These are phyloP conservation scores for Basileuterus tristriatus DNA, from an alignment of 2,797 vertebrate species.

Conservation along the genomic window DNA sequence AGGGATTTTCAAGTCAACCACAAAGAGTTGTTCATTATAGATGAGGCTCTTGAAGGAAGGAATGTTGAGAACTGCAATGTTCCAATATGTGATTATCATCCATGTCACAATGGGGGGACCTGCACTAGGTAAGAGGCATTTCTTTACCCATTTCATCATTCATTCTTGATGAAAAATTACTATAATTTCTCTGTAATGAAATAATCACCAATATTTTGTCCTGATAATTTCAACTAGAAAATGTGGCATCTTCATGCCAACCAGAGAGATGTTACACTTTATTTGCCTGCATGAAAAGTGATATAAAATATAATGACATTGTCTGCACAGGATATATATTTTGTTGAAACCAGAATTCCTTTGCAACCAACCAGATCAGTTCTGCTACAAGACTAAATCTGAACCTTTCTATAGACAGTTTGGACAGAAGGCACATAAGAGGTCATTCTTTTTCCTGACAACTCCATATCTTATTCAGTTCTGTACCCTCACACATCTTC, in stretches of 20 bases:
- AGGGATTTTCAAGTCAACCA: constrained; percentile 84
- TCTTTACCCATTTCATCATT: background rate
- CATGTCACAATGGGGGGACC: constrained; percentile 84
- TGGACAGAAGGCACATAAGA: background rate
- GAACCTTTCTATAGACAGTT: background rate
- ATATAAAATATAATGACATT: background rate
- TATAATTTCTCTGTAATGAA: background rate
- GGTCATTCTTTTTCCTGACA: background rate
- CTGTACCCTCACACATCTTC: background rate
- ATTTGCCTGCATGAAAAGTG: background rate
- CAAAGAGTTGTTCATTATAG: constrained; percentile 79
- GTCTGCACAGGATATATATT: background rate
- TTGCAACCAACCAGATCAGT: background rate
- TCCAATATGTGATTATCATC: constrained; percentile 79
- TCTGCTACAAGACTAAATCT: background rate
- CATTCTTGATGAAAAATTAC: background rate
- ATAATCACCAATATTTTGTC: background rate
- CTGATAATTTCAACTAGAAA: background rate
- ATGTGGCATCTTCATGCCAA: background rate
- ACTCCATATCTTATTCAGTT: background rate
- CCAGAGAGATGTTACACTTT: background rate
- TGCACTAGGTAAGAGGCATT: constrained; percentile 80
- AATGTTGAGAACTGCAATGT: constrained; percentile 85
- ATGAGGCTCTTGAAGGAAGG: constrained; percentile 78
- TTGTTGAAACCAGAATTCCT: background rate